Evolutionary conservation across 2,113 vertebrate species (phyloP).

Genomic region (Parus major): DNA sequence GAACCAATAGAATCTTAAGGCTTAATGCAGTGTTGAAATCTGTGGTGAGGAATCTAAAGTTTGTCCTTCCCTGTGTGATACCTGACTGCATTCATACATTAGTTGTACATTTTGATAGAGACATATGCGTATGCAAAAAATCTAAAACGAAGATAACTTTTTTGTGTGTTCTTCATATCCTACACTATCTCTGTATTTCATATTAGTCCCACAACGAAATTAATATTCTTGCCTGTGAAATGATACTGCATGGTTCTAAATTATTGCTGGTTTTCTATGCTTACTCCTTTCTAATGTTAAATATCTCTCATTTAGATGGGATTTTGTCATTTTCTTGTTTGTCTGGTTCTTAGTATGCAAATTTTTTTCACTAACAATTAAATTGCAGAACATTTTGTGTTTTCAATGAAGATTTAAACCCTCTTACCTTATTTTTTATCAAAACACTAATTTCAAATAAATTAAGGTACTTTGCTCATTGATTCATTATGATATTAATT

Average conservation of each 20-base stretch:
- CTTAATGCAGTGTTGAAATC: background rate
- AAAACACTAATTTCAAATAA: background rate
- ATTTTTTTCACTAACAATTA: background rate
- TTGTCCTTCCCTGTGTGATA: background rate
- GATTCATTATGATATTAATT: background rate
- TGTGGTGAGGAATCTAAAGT: background rate
- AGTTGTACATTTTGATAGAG: background rate
- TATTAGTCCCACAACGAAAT: background rate
- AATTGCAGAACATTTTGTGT: background rate
- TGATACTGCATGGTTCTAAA: background rate
- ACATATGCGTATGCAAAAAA: background rate
- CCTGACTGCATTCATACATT: background rate
- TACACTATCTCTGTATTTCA: background rate
- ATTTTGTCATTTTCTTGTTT: background rate
- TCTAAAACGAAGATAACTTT: background rate
- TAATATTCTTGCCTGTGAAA: background rate
- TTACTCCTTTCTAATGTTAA: background rate
- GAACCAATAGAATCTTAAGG: background rate
- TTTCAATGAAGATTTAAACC: background rate
- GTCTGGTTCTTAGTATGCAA: background rate
- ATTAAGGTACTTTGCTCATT: background rate
- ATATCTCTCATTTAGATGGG: background rate
- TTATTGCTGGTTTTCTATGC: background rate
- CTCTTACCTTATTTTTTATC: background rate
- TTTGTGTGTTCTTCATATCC: background rate